Conservation (phyloP, 2,113 vertebrate genomes). For the Rhynchomys soricoides region DNA sequence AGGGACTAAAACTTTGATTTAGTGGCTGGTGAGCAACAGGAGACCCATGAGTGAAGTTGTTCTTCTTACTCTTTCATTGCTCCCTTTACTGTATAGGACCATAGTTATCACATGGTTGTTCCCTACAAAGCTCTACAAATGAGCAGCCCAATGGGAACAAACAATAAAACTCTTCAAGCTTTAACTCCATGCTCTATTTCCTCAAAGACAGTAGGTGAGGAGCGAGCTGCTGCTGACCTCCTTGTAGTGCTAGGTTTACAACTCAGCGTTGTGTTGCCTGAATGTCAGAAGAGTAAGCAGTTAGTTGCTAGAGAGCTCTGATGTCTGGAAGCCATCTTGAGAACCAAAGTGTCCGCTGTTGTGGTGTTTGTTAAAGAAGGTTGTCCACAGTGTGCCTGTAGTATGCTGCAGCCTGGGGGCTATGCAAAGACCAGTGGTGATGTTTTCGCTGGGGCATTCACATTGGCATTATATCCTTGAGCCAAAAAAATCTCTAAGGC, state of each 20-base stretch:
- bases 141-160: neutral
- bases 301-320: neutral
- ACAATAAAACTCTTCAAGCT: neutral
- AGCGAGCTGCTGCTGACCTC: neutral
- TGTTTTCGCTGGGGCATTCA: neutral
- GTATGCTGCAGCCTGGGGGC: neutral
- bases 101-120: neutral
- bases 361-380: neutral
- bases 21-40: neutral
- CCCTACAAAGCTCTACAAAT: neutral
- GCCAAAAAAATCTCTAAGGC: neutral
- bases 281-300: conserved; percentile 50
- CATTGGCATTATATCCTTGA: neutral
- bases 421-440: neutral
- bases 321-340: conserved; percentile 41
- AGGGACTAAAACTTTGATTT: neutral
- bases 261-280: neutral
- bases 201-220: conserved; percentile 7
- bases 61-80: neutral
- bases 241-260: neutral
- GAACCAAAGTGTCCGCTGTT: neutral
- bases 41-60: neutral
- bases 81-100: conserved; percentile 8
- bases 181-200: conserved; percentile 3
- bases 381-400: neutral